These are phyloP conservation scores for Macrophya annulata DNA, from an alignment of 2,888 invertebrate genomes.

Conservation along the genomic window DNA sequence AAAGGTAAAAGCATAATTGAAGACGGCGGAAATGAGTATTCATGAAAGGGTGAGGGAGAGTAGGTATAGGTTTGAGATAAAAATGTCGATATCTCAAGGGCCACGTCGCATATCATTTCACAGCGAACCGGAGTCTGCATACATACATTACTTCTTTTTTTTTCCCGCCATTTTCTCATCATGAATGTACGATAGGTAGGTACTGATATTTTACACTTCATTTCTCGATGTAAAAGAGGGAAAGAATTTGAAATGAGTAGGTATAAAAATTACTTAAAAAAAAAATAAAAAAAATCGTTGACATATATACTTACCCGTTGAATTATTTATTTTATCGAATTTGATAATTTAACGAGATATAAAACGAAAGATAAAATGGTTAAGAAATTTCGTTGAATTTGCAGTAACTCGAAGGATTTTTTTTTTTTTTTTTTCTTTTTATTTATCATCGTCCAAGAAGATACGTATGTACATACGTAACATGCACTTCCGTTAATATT, in stretches of 20 bases:
- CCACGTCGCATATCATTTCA: slow-evolving; percentile 12
- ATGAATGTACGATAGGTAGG: background rate
- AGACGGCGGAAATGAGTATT: background rate
- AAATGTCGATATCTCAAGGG: slow-evolving; percentile 6
- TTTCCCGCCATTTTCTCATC: background rate
- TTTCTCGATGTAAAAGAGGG: slow-evolving; percentile 13
- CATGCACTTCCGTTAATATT: background rate
- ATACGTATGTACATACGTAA: background rate
- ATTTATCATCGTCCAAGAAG: background rate
- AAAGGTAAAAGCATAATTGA: slow-evolving; percentile 3
- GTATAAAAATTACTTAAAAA: background rate
- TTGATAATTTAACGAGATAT: background rate
- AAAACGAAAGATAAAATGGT: background rate
- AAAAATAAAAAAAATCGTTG: slow-evolving; percentile 19
- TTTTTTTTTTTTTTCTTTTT: background rate
- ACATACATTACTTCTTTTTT: slow-evolving; percentile 9
- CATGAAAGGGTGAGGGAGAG: background rate
- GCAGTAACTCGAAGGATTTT: background rate
- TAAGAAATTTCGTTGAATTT: background rate
- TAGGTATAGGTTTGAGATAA: slow-evolving; percentile 17
- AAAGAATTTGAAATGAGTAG: background rate
- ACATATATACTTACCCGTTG: background rate
- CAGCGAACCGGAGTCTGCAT: background rate
- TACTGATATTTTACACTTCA: slow-evolving; percentile 3
- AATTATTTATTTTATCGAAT: background rate